Conservation (phyloP, 2,113 vertebrate species). For the Hippocampus mohnikei region DNA sequence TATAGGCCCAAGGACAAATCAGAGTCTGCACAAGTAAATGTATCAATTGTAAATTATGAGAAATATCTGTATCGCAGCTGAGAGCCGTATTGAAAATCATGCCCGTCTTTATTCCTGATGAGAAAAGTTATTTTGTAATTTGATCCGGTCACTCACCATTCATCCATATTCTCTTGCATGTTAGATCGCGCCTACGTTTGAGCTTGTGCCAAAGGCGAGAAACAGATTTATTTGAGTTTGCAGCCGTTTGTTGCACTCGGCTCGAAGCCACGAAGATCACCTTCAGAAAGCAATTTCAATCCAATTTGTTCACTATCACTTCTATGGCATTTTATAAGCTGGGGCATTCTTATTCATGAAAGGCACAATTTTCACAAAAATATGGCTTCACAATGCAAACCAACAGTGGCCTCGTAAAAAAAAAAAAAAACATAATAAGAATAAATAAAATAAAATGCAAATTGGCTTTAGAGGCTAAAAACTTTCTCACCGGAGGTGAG, state of each 20-base stretch:
- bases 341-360: slow-evolving; percentile 30
- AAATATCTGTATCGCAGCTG: neutral
- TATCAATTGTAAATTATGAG: slow-evolving; percentile 4
- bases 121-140: slow-evolving; percentile 45
- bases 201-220: slow-evolving; percentile 45
- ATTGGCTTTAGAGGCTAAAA: neutral
- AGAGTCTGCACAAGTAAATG: slow-evolving; percentile 4
- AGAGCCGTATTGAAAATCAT: slow-evolving; percentile 23
- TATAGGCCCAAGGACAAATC: neutral
- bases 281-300: slow-evolving; percentile 56
- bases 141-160: slow-evolving; percentile 25
- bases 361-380: slow-evolving; percentile 23
- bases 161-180: slow-evolving; percentile 43
- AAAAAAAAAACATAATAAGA: neutral
- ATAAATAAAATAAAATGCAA: neutral
- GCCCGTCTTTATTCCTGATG: slow-evolving; percentile 30
- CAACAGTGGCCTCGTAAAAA: neutral
- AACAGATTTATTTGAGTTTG: slow-evolving; percentile 53
- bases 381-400: slow-evolving; percentile 3
- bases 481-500: neutral
- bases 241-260: slow-evolving; percentile 46
- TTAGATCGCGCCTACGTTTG: slow-evolving; percentile 30
- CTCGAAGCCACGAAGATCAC: slow-evolving; percentile 32
- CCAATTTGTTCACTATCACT: slow-evolving; percentile 26
- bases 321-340: slow-evolving; percentile 22